phyloP scores from a whole-genome alignment of 2,888 invertebrate genomes.

The Pheosia gnoma region DNA sequence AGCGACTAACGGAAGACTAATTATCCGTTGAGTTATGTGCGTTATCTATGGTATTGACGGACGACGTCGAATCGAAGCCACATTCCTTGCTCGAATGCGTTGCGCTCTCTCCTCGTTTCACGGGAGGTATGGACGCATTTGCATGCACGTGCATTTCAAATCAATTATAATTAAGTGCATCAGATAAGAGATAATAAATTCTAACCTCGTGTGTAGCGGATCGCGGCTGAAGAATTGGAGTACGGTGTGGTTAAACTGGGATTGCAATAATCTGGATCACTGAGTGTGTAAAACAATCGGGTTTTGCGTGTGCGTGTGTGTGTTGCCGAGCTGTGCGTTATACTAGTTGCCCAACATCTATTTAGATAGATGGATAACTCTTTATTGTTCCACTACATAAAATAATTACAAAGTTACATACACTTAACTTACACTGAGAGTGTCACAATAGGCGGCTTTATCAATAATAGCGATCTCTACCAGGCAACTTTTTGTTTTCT shows the following conservation, averaged over 20 bases:
- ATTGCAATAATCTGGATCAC: conserved; percentile 49
- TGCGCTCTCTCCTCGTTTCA: conserved; percentile 76
- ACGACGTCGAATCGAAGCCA: conserved; percentile 41
- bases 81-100: conserved; percentile 59
- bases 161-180: conserved; percentile 67
- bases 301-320: conserved; percentile 3
- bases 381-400: too few relatives aligned
- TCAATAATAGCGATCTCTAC: too few relatives aligned
- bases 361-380: too few relatives aligned
- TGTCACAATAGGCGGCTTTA: too few relatives aligned
- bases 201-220: conserved; percentile 38
- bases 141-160: conserved; percentile 66
- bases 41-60: conserved; percentile 54
- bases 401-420: too few relatives aligned
- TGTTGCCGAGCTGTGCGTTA: too few relatives aligned
- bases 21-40: conserved; percentile 26
- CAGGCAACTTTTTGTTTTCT: too few relatives aligned
- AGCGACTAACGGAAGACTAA: conserved; percentile 21
- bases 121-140: conserved; percentile 63
- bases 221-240: conserved; percentile 37
- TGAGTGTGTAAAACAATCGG: conserved; percentile 48
- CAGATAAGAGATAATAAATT: conserved; percentile 58
- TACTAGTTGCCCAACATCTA: too few relatives aligned
- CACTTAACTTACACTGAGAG: too few relatives aligned
- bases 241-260: conserved; percentile 33